phyloP scores from a whole-genome alignment of 2,113 vertebrate genomes.

The Verasper variegatus region DNA sequence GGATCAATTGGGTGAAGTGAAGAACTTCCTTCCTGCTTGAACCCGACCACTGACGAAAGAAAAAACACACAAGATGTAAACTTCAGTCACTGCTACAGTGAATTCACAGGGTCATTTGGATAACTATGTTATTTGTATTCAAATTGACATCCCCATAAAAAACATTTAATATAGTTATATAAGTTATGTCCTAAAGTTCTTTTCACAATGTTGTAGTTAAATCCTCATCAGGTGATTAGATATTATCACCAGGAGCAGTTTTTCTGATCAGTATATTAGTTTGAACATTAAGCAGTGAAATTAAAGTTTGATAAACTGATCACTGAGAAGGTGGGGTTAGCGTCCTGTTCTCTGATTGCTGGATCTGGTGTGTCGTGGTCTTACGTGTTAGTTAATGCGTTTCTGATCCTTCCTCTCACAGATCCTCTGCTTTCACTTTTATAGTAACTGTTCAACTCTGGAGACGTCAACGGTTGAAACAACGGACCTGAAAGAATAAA shows the following conservation, averaged over 20 bases:
- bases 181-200: too few species aligned
- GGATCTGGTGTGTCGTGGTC: slow-evolving; percentile 19
- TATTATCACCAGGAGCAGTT: too few species aligned
- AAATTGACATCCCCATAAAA: not conserved
- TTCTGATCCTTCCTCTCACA: slow-evolving; percentile 69
- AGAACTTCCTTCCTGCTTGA: slow-evolving; percentile 71
- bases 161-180: too few species aligned
- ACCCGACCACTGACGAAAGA: slow-evolving; percentile 56
- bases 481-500: slow-evolving; percentile 46
- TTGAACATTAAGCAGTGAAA: too few species aligned
- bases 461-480: slow-evolving; percentile 79
- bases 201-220: too few species aligned
- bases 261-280: too few species aligned
- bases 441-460: slow-evolving; percentile 66
- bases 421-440: slow-evolving; percentile 63
- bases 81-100: not conserved
- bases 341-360: too few species aligned
- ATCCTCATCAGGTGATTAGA: too few species aligned
- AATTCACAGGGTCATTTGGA: not conserved
- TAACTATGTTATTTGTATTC: not conserved
- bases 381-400: slow-evolving; percentile 65
- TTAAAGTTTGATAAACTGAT: too few species aligned
- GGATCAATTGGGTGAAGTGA: slow-evolving; percentile 77
- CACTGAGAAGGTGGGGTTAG: too few species aligned
- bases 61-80: not conserved